Evolutionary conservation across 2,888 invertebrate genomes (phyloP), one percentile per base, ranked within the genome.

Genomic region (Philonicus albiceps): DNA sequence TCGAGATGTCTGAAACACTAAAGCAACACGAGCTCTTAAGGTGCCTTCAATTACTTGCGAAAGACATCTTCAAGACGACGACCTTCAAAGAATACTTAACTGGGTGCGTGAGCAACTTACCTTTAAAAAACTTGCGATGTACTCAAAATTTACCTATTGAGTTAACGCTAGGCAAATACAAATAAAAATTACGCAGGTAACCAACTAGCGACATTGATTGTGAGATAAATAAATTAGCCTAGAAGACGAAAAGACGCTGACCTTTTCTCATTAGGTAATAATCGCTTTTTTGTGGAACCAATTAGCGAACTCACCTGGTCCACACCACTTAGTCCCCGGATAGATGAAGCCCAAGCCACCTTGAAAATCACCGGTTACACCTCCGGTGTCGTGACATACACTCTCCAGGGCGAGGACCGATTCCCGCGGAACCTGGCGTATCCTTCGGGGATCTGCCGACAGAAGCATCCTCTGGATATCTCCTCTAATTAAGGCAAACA

Each of bases 281-380:
- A 64, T 49, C 5, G 5, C n/a, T n/a, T 49, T 49, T 49, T 49
- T 49, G 19, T 49, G 16, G 4, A 49, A n/a, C 6, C n/a, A 49
- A 49, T 49, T 49, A 49, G 7, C 49, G n/a, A 7, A 34, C 74
- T 74, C 74, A 93, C 93, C 96, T 80, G 95, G 95, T 0, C 96
- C 96, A 90, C 96, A 96, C 96, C 96, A 96, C 90, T 96, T 96
- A 0, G 96, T 96, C 2, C 96, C 96, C 86, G 95, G 94, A 90
- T 94, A 94, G 49, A 94, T 93, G 89, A 94, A 94, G n/a, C 94
- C 94, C 19, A 92, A 88, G 0, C 91, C 91, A 27, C 92, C 92
- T 81, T 92, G 91, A 87, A 92, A 91, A 88, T 91, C 91, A 1
- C 90, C 90, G 13, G 88, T 74, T 27, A 76, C 34, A 37, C 72